phyloP scores from a whole-genome alignment of 2,797 vertebrate species.

The Scarus forsteni region DNA sequence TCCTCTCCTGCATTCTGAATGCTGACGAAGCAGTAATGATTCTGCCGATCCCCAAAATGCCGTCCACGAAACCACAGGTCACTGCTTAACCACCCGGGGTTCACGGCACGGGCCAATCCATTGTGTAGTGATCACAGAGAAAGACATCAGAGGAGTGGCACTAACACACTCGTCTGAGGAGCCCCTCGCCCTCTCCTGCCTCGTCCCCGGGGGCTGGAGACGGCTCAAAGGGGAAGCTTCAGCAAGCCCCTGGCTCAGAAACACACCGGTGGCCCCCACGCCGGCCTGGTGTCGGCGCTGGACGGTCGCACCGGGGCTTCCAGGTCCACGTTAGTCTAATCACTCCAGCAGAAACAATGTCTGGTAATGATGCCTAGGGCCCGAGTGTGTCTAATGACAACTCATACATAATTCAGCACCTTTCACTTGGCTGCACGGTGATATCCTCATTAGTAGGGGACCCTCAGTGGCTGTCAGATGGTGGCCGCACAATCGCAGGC shows the following conservation, averaged over 20 bases:
- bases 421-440: constrained; percentile 99
- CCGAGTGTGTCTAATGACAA: constrained; percentile 99
- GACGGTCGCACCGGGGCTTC: constrained; percentile 92
- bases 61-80: constrained; percentile 78
- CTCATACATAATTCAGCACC: constrained; percentile 99
- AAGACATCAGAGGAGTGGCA: constrained; percentile 93
- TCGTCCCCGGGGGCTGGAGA: constrained; percentile 90
- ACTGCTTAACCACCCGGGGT: constrained; percentile 81
- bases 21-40: constrained; percentile 85
- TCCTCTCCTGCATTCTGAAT: constrained; percentile 72
- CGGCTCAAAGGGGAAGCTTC: constrained; percentile 90
- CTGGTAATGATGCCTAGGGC: constrained; percentile 99
- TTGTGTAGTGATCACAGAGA: constrained; percentile 93
- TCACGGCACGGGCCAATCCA: constrained; percentile 88
- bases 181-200: constrained; percentile 90
- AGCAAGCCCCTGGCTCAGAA: constrained; percentile 93
- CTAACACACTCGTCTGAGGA: constrained; percentile 93
- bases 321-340: constrained; percentile 97
- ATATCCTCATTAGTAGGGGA: constrained; percentile 99
- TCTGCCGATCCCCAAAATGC: constrained; percentile 69
- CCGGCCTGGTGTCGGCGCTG: constrained; percentile 84
- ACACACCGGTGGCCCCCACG: constrained; percentile 92
- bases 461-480: constrained; percentile 99
- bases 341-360: constrained; percentile 99
- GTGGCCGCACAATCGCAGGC: constrained; percentile 99